Conservation (phyloP, 1,140 invertebrate genomes). For the Brachionus rubens region DNA sequence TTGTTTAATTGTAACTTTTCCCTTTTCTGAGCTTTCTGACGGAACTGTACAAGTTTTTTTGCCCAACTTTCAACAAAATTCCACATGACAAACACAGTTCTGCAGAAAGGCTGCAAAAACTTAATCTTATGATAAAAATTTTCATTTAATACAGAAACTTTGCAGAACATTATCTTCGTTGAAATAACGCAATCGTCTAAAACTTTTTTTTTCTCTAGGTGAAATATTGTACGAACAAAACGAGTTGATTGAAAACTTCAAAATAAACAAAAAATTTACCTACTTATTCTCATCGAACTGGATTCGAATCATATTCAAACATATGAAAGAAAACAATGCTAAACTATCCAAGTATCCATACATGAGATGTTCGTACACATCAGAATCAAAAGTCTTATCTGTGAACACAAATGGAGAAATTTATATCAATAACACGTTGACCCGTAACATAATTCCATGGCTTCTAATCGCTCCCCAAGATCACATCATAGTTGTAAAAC, state of each 20-base stretch:
- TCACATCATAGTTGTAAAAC: background rate
- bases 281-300: constrained; percentile 26
- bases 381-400: background rate
- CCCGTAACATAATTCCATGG: constrained; percentile 20
- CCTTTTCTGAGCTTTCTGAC: too few relatives aligned
- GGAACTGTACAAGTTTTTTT: too few relatives aligned
- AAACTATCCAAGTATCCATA: constrained; percentile 34
- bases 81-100: too few relatives aligned
- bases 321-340: constrained; percentile 35
- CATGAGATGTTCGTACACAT: constrained; percentile 12
- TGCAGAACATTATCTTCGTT: too few relatives aligned
- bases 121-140: too few relatives aligned
- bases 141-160: background rate
- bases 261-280: background rate
- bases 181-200: too few relatives aligned
- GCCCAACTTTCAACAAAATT: too few relatives aligned
- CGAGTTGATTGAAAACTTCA: constrained; percentile 22
- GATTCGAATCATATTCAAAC: constrained; percentile 8
- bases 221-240: constrained; percentile 26
- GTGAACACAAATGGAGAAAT: background rate
- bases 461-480: constrained; percentile 28
- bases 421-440: background rate
- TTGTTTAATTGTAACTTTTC: too few relatives aligned
- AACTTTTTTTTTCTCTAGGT: background rate
- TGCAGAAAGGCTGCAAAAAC: too few relatives aligned